Percentiles rank a stretch among this genome's conserved stretches.
Conservation (phyloP, 2,888 invertebrate species). For the Hirtodrosophila duncani region DNA sequence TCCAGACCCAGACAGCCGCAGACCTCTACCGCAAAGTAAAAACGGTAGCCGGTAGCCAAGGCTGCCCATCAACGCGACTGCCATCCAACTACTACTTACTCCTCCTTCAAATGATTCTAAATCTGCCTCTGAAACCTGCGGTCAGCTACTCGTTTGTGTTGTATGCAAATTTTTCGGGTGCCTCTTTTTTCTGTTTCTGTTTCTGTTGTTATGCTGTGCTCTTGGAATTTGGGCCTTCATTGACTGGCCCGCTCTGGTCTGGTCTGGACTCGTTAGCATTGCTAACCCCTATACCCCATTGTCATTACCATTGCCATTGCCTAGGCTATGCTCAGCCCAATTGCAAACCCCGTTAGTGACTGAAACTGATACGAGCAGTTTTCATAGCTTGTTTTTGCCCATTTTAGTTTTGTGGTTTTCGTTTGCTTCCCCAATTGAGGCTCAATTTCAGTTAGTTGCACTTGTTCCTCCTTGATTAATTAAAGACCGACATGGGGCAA, state of each 20-base stretch:
- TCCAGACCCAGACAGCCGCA: conserved; percentile 44
- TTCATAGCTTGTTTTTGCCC: conserved; percentile 1
- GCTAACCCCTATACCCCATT: conserved; percentile 29
- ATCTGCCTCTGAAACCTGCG: conserved; percentile 25
- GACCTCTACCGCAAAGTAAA: conserved; percentile 16
- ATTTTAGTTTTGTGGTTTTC: conserved; percentile 22
- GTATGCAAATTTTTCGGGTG: conserved; percentile 65
- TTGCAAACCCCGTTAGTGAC: neutral
- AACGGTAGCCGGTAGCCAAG: conserved; percentile 57
- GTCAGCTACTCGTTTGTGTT: conserved; percentile 47
- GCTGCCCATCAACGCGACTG: conserved; percentile 57
- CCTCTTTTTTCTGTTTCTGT: conserved; percentile 54
- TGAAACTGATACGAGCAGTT: conserved; percentile 44
- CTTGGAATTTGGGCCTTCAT: conserved; percentile 44
- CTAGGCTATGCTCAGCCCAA: too few relatives aligned
- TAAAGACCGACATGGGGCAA: conserved; percentile 36
- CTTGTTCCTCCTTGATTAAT: conserved; percentile 68
- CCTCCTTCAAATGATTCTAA: conserved; percentile 22
- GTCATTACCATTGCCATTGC: conserved; percentile 7
- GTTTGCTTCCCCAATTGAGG: conserved; percentile 28
- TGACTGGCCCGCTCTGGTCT: conserved; percentile 27
- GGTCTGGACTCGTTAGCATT: conserved; percentile 41
- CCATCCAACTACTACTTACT: conserved; percentile 10
- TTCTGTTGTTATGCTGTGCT: conserved; percentile 34
- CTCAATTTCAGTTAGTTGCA: conserved; percentile 48